These are phyloP conservation scores for Acrocera orbiculus DNA, from an alignment of 2,888 invertebrate species.

Conservation along the genomic window DNA sequence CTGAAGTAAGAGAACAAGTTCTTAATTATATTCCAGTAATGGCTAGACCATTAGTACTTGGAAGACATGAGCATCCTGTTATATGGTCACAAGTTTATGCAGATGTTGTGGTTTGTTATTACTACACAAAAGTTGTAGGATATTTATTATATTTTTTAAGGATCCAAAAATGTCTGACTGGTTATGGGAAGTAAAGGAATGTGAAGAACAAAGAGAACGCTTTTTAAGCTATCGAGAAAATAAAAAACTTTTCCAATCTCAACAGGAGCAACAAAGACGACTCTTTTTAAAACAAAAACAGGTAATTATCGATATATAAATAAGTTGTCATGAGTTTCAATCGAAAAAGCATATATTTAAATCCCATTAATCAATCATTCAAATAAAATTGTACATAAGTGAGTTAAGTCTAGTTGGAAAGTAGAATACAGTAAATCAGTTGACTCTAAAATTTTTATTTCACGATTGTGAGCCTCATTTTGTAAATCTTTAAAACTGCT, in stretches of 20 bases:
- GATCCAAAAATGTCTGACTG: conserved; percentile 84
- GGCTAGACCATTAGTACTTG: conserved; percentile 85
- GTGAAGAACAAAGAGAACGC: conserved; percentile 59
- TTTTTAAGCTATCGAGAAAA: conserved; percentile 44
- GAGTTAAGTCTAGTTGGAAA: too few relatives aligned
- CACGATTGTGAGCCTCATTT: too few relatives aligned
- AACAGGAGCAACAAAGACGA: conserved; percentile 44
- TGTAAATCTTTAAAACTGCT: too few relatives aligned
- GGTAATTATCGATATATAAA: conserved; percentile 19
- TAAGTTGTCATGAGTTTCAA: too few relatives aligned
- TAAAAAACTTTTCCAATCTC: conserved; percentile 37
- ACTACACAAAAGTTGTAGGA: background rate
- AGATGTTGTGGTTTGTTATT: conserved; percentile 58
- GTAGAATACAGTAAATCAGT: too few relatives aligned
- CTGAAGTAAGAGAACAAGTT: conserved; percentile 94
- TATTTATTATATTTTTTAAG: conserved; percentile 23
- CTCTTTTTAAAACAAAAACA: conserved; percentile 35
- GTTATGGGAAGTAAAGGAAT: conserved; percentile 71
- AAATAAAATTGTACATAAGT: too few relatives aligned
- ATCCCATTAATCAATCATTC: too few relatives aligned
- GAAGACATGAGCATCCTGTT: conserved; percentile 68
- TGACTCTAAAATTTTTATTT: too few relatives aligned
- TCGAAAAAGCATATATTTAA: too few relatives aligned
- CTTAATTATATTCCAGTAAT: conserved; percentile 93
- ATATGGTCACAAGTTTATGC: conserved; percentile 96